Percentiles rank a stretch among this genome's conserved stretches.
Conservation (phyloP, 2,113 vertebrate species). For the Bufo gargarizans region DNA sequence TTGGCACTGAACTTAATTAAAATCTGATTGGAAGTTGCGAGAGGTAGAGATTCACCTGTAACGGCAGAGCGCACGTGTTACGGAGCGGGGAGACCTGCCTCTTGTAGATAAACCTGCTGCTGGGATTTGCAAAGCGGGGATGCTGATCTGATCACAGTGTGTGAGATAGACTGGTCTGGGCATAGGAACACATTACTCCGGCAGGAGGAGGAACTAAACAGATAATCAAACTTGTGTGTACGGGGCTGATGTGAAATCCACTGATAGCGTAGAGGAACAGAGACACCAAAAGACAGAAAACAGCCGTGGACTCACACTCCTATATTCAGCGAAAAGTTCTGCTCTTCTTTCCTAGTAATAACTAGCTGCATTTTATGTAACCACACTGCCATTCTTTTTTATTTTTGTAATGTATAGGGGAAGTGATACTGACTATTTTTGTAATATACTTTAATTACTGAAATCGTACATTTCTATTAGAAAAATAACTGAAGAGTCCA, state of each 20-base stretch:
- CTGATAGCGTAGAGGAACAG: not conserved
- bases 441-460: no score
- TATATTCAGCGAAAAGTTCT: not conserved
- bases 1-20: slow-evolving; percentile 94
- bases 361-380: not conserved
- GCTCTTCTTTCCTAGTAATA: not conserved
- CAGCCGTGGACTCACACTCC: not conserved
- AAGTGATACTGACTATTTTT: no score
- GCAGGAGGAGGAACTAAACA: slow-evolving; percentile 3
- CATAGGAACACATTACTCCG: slow-evolving; percentile 16
- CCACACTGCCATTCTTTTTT: no score
- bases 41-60: slow-evolving; percentile 90
- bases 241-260: not conserved
- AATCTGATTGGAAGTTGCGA: slow-evolving; percentile 96
- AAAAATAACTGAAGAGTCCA: no score
- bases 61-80: slow-evolving; percentile 51
- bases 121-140: slow-evolving; percentile 27
- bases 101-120: slow-evolving; percentile 49
- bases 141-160: slow-evolving; percentile 45
- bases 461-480: no score
- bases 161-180: slow-evolving; percentile 42
- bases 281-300: not conserved
- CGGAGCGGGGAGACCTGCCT: slow-evolving; percentile 48
- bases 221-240: slow-evolving; percentile 19
- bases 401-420: no score